Conservation (phyloP, 2,888 invertebrate species). For the Drosophila affinis region DNA sequence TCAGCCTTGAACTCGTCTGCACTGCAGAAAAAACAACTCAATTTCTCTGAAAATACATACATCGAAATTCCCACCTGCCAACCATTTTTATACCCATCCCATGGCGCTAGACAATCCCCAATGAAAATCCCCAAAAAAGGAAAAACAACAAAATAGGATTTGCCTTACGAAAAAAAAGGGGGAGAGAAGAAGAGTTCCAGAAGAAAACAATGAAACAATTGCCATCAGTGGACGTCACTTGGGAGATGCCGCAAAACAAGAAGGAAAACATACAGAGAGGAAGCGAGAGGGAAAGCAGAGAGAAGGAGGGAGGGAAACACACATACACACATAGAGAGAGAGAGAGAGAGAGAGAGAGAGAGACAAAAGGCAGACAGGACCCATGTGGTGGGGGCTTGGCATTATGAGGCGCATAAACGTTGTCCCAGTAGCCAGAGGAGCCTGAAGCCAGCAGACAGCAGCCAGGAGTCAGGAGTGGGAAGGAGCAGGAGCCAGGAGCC, state of each 20-base stretch:
- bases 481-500: background rate
- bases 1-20: background rate
- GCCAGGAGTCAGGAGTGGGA: background rate
- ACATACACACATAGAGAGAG: slow-evolving; percentile 15
- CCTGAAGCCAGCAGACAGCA: background rate
- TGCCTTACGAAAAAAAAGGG: background rate
- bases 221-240: slow-evolving; percentile 19
- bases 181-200: background rate
- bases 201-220: slow-evolving; percentile 32
- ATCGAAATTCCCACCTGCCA: background rate
- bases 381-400: slow-evolving; percentile 21
- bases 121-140: slow-evolving; percentile 8
- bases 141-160: slow-evolving; percentile 1
- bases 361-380: slow-evolving; percentile 15
- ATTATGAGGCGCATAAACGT: slow-evolving; percentile 62
- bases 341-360: background rate
- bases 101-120: background rate
- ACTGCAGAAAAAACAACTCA: background rate
- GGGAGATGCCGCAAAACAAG: slow-evolving; percentile 31
- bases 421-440: slow-evolving; percentile 42
- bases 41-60: background rate
- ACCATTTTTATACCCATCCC: too few relatives aligned
- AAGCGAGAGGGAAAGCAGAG: slow-evolving; percentile 1
- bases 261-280: slow-evolving; percentile 18
- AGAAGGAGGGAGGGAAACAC: background rate